A percentile compares a stretch with the other conserved stretches of the same genome.
These are phyloP conservation scores for Manacus vitellinus DNA, from an alignment of 2,113 vertebrate genomes.

Conservation along the genomic window DNA sequence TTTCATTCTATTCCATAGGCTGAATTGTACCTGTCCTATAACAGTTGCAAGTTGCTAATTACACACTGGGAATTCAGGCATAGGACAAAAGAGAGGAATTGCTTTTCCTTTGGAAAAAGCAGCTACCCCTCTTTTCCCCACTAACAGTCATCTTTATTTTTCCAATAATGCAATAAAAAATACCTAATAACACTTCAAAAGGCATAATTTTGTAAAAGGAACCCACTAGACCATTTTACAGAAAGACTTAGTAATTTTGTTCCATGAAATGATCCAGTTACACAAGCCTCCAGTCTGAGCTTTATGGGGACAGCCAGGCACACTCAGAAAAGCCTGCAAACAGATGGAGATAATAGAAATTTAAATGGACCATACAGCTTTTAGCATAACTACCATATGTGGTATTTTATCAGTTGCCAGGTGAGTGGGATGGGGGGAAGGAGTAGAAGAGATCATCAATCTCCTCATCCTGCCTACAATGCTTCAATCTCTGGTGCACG, in stretches of 20 bases:
- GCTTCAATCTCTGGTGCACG: background rate
- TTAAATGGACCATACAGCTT: conserved; percentile 25
- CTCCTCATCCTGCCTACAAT: background rate
- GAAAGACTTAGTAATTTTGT: background rate
- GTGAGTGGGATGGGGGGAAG: background rate
- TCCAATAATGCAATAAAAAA: background rate
- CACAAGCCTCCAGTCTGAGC: background rate
- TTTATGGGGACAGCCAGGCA: background rate
- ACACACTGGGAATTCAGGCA: background rate
- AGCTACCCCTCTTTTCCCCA: background rate
- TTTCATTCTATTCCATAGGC: background rate
- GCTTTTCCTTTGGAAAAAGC: background rate
- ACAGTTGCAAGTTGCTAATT: fast-evolving
- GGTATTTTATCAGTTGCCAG: background rate
- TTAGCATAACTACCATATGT: background rate
- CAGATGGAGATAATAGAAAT: background rate
- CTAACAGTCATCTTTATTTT: background rate
- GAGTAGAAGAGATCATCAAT: background rate
- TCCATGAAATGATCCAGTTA: background rate
- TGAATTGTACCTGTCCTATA: background rate
- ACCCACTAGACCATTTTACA: background rate
- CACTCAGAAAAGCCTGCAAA: background rate
- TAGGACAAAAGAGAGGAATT: background rate
- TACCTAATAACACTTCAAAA: background rate
- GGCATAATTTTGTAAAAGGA: background rate